These are phyloP conservation scores for Phanerotoma sp. DNA, from an alignment of 2,888 invertebrate species.

Conservation along the genomic window DNA sequence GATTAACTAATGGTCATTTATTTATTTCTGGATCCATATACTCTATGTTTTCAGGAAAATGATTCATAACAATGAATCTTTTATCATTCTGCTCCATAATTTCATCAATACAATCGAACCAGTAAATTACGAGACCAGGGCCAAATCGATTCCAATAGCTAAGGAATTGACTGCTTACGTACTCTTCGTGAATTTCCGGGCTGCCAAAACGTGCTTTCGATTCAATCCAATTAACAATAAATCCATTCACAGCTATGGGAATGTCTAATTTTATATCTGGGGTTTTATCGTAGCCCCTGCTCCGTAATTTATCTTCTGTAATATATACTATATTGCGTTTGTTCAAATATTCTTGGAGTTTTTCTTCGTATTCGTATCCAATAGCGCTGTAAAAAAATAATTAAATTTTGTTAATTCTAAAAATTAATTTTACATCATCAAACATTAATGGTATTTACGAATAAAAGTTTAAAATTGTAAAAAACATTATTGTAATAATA, in stretches of 20 bases:
- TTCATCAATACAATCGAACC: constrained; percentile 84
- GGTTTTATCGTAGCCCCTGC: constrained; percentile 90
- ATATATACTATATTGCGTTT: constrained; percentile 65
- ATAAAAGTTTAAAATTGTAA: too few species aligned
- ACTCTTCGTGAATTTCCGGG: constrained; percentile 74
- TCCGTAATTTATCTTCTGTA: constrained; percentile 79
- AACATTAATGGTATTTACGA: too few species aligned
- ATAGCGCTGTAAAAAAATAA: constrained; percentile 62
- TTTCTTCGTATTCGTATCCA: constrained; percentile 84
- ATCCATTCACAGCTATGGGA: constrained; percentile 82
- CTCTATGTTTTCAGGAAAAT: constrained; percentile 67
- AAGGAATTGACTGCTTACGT: constrained; percentile 80
- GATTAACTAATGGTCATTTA: not conserved
- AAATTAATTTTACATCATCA: not conserved
- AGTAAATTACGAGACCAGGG: constrained; percentile 91
- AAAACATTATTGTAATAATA: not conserved
- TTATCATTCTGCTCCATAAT: constrained; percentile 59
- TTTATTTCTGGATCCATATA: constrained; percentile 47
- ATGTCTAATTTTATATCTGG: constrained; percentile 90
- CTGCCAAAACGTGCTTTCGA: constrained; percentile 96
- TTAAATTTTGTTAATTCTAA: not conserved
- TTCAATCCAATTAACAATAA: constrained; percentile 92
- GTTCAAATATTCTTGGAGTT: constrained; percentile 66
- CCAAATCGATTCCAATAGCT: constrained; percentile 96
- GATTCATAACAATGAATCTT: constrained; percentile 64